phyloP scores from a whole-genome alignment of 2,797 vertebrate species.

The Hoplostethus atlanticus region DNA sequence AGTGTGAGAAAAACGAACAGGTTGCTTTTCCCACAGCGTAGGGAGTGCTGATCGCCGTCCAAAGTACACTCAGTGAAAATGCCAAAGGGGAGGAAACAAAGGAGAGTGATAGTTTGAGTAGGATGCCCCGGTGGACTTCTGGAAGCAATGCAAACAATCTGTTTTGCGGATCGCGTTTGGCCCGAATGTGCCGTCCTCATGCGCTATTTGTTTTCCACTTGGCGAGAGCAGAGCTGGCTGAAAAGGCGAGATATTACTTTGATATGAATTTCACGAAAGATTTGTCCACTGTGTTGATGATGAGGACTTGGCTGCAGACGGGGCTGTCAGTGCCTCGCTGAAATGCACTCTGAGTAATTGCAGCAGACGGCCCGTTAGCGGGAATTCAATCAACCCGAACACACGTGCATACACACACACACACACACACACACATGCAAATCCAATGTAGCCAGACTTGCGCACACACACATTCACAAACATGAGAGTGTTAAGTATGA shows the following conservation, averaged over 20 bases:
- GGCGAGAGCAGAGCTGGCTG: constrained; percentile 19
- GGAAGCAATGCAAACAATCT: constrained; percentile 61
- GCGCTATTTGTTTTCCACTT: constrained; percentile 40
- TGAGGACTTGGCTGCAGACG: constrained; percentile 41
- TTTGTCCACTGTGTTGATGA: constrained; percentile 31
- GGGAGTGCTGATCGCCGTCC: constrained; percentile 59
- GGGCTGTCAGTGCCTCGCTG: constrained; percentile 54
- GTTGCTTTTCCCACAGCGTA: constrained; percentile 63
- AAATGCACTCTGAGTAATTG: constrained; percentile 46
- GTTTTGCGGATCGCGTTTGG: constrained; percentile 21
- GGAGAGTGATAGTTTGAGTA: constrained; percentile 59
- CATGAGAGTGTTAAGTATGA: too few relatives aligned
- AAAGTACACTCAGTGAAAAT: constrained; percentile 58
- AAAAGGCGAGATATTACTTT: constrained; percentile 3
- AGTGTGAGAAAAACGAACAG: constrained; percentile 69
- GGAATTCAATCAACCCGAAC: constrained; percentile 53
- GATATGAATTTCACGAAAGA: too few relatives aligned
- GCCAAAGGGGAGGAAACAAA: constrained; percentile 35
- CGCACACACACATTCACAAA: too few relatives aligned
- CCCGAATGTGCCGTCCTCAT: constrained; percentile 19
- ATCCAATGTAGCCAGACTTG: constrained; percentile 20
- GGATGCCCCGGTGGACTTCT: constrained; percentile 53
- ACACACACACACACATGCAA: constrained; percentile 14
- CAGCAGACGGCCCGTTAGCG: constrained; percentile 26
- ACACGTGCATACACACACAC: constrained; percentile 18